phyloP scores from a whole-genome alignment of 2,113 vertebrate genomes.

The Hippotragus niger region DNA sequence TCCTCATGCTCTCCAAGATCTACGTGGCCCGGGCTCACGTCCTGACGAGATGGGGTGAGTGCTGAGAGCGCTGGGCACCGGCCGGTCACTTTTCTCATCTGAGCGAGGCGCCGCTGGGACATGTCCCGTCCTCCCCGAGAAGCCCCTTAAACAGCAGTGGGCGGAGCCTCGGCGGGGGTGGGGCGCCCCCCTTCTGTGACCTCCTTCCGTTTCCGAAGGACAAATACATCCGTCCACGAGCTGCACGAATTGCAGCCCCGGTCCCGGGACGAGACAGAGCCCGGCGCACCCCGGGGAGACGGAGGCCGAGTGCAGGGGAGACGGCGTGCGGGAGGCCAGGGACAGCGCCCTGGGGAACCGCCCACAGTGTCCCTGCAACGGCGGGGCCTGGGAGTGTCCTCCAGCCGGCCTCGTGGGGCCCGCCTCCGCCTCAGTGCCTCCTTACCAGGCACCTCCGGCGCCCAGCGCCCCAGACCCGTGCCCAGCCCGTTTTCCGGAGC shows the following conservation, averaged over 20 bases:
- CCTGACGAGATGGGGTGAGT: constrained; percentile 86
- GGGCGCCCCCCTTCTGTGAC: background rate
- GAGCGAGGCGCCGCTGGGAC: background rate
- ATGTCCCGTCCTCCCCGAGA: accelerated
- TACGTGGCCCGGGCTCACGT: constrained; percentile 79
- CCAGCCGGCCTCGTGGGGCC: background rate
- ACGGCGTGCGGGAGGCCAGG: too few species aligned
- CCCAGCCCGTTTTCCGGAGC: background rate
- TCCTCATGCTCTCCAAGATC: constrained; percentile 82
- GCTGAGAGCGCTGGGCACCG: background rate
- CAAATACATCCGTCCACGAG: background rate
- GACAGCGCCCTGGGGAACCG: background rate
- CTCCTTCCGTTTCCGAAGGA: background rate
- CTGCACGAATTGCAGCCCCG: background rate
- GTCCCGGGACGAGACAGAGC: background rate
- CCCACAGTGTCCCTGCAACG: background rate
- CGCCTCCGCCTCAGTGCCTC: background rate
- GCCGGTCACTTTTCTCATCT: too few species aligned
- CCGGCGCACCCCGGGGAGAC: background rate
- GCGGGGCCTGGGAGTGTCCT: background rate
- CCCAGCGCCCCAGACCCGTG: background rate
- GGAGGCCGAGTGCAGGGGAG: background rate
- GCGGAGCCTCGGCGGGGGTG: background rate
- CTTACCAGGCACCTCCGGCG: background rate
- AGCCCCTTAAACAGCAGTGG: too few species aligned